These are phyloP conservation scores for Donacobius atricapilla DNA, from an alignment of 2,113 vertebrate species.

Conservation along the genomic window DNA sequence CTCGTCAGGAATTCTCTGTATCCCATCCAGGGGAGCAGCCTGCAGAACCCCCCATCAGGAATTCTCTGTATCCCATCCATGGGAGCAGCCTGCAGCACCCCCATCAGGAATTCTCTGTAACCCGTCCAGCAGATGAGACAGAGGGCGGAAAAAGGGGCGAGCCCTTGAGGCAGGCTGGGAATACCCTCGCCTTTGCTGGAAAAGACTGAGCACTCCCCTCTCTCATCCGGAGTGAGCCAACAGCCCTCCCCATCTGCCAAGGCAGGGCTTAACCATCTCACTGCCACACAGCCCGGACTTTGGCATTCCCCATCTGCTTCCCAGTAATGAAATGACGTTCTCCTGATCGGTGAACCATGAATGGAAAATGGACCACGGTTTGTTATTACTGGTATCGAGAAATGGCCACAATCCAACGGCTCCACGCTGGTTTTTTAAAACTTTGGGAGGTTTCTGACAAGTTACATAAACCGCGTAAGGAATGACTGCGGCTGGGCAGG, in stretches of 20 bases:
- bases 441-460: not conserved
- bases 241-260: not conserved
- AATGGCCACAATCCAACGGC: not conserved
- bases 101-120: not conserved
- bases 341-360: rapidly evolving
- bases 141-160: not conserved
- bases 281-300: not conserved
- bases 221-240: not conserved
- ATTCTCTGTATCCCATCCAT: no score
- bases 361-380: rapidly evolving
- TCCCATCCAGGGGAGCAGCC: no score
- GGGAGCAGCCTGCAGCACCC: not conserved
- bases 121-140: not conserved
- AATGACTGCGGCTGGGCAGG: not conserved
- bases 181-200: conserved; percentile 33
- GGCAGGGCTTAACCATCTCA: not conserved
- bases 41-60: no score
- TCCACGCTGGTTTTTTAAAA: rapidly evolving
- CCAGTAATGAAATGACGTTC: rapidly evolving
- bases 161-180: not conserved
- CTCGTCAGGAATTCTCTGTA: not conserved
- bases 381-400: not conserved
- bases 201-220: not conserved
- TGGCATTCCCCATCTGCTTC: not conserved
- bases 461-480: not conserved